Evolutionary conservation across 2,113 vertebrate species (phyloP), one percentile per base, ranked within the genome.

Genomic region (Columbina picui): DNA sequence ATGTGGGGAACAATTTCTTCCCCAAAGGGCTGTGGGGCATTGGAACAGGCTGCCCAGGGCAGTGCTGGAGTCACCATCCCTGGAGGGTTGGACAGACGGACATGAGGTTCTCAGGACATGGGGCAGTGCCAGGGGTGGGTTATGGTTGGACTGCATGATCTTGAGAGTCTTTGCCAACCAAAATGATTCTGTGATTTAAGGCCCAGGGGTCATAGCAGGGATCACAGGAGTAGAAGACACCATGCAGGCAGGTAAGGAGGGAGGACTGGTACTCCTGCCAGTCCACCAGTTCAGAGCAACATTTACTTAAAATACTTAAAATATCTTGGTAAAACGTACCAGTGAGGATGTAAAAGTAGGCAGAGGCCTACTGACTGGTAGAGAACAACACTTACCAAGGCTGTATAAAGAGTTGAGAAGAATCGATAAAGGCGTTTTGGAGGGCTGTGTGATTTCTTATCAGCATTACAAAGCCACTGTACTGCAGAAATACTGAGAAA

Each of bases 381-480:
- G 43, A 65, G 47, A 9, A 20, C 7, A 32, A 52, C 60, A 88
- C 95, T 96, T 94, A 99, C 99, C 98, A 99, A 94, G 47, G 97
- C 98, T 10, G 99, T 98, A 85, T 99, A 99, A 2, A 99, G 98
- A 7, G 98, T 98, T 38, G 98, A 99, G 90, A 99, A 99, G 97
- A 99, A 99, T 38, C 92, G 95, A 86, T 98, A 98, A 5, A 99
- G 98, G 79, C 99, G 98, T 94, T 98, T 99, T 6, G 98, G 98
- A 32, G 99, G 99, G 88, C 98, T 98, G 67, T 99, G 99, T 0
- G 98, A 98, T 84, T 98, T 99, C 97, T 99, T 99, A 90, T 99
- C 99, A 1, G 99, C 99, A 3, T 99, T 99, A 88, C 99, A 99
- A 55, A 99, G 98, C 99, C 99, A 99, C 96, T 99, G 99, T 87